Base-by-base conservation (phyloP, 2,797 vertebrate species). In the Uromys caudimaculatus region DNA sequence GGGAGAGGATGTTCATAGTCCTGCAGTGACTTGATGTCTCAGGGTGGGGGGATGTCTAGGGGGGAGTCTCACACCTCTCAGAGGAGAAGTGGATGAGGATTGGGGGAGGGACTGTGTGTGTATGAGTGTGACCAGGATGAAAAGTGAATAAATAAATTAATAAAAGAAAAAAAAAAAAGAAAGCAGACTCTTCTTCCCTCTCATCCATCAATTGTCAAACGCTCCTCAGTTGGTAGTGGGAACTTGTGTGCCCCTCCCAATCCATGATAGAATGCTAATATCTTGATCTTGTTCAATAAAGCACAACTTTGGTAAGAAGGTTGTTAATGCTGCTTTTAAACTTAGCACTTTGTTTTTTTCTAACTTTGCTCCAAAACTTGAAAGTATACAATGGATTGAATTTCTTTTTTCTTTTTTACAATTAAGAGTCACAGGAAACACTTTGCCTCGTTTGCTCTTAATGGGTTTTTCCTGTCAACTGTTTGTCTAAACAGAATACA, bases 381-480 rank as follows among this genome's bases (percentile, higher is more conserved):
- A 95, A 95, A 88, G 62, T 56, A 91, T 2, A 83, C 7, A 90
- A 79, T 77, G 52, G 52, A 50, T n/a, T 91, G 82, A 76, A 90
- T 75, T 47, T 76, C 29, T 24, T 44, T 76, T 29, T 75, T 50
- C 6, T 29, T 69, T 96, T 92, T 91, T 67, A 44, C 41, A 82
- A 77, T 69, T 75, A 94, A 96, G 93, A 96, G 47, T 95, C 94
- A 93, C 11, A 90, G 93, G 87, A 89, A 97, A 94, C n/a, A 87
- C 17, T 96, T 75, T 83, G 76, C 27, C 81, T 92, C 69, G 84
- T 93, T 96, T 96, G 21, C 64, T 93, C 58, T 91, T 95, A 96
- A 94, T 90, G 86, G 71, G 67, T 94, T 96, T 96, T 98, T 96
- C 64, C 96, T 95, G 89, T 97, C 93, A 94, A 89, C 54, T 76